phyloP scores from a whole-genome alignment of 2,888 invertebrate species.

The Amphimallon solstitiale region DNA sequence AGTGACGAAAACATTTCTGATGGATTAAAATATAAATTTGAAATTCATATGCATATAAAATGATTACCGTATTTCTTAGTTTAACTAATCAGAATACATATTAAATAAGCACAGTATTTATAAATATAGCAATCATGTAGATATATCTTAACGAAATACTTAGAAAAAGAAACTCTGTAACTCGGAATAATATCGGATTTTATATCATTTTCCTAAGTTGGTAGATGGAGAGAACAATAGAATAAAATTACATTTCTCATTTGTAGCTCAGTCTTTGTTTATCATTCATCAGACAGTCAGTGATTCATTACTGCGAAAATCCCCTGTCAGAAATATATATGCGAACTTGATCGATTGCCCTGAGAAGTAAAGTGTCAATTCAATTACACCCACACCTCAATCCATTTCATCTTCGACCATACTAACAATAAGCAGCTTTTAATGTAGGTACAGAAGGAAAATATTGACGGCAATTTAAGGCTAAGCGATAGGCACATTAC shows the following conservation, averaged over 20 bases:
- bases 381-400: neutral
- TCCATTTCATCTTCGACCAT: neutral
- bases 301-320: conserved; percentile 21
- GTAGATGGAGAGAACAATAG: conserved; percentile 7
- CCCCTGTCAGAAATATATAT: conserved; percentile 1
- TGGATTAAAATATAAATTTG: too few species aligned
- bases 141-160: too few species aligned
- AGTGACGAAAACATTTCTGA: too few species aligned
- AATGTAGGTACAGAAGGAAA: neutral
- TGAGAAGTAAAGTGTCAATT: conserved; percentile 5
- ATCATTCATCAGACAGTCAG: conserved; percentile 17
- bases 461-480: too few species aligned
- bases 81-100: too few species aligned
- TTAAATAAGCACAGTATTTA: too few species aligned
- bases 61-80: too few species aligned
- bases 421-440: neutral
- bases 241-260: conserved; percentile 5
- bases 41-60: too few species aligned
- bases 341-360: conserved; percentile 14
- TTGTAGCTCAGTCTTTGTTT: conserved; percentile 12
- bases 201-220: neutral
- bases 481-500: too few species aligned
- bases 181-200: too few species aligned
- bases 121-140: too few species aligned
- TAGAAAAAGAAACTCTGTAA: too few species aligned